Evolutionary conservation across 1,140 invertebrate genomes (phyloP), one percentile per base, ranked within the genome.

Genomic region (Muscidifurax raptorellus): DNA sequence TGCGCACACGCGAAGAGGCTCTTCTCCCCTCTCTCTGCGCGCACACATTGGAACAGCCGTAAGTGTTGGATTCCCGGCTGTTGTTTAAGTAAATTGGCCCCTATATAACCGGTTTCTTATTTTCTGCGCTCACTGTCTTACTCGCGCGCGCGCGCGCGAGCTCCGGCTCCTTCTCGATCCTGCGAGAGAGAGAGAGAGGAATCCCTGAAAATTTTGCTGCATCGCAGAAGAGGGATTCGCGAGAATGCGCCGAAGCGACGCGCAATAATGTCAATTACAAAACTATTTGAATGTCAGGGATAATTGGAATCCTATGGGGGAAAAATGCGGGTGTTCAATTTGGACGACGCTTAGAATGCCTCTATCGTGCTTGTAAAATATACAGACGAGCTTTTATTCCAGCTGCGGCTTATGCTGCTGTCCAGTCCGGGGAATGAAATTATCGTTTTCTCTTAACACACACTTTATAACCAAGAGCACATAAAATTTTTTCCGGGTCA

Each of bases 31-130:
- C 52, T 59, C 52, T 22, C 52, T 18, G 22, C 22, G 52, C 52
- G 52, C 52, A 59, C 52, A n/a, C 22, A 59, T n/a, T n/a, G 2
- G 66, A 69, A 69, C 25, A 69, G 25, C 88, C 91, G 90, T 90
- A 93, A 93, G 91, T 92, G 91, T 92, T 92, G 92, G 89, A 93
- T 93, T 93, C 92, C 89, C 92, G 88, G 87, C 85, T 91, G 92
- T 93, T 93, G 92, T 93, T 86, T 93, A 92, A 92, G 92, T 93
- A 93, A 93, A 93, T 93, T 93, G 92, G 92, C 12, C 30, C 27
- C 91, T 88, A n/a, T n/a, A n/a, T n/a, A 92, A 93, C 92, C 92
- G 92, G 92, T 93, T 93, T 92, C 91, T 92, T 91, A 92, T 93
- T 92, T 92, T 89, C 90, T 91, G 89, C n/a, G n/a, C 91, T 90